phyloP scores from a whole-genome alignment of 2,113 vertebrate species.

The Aspidoscelis tigris region DNA sequence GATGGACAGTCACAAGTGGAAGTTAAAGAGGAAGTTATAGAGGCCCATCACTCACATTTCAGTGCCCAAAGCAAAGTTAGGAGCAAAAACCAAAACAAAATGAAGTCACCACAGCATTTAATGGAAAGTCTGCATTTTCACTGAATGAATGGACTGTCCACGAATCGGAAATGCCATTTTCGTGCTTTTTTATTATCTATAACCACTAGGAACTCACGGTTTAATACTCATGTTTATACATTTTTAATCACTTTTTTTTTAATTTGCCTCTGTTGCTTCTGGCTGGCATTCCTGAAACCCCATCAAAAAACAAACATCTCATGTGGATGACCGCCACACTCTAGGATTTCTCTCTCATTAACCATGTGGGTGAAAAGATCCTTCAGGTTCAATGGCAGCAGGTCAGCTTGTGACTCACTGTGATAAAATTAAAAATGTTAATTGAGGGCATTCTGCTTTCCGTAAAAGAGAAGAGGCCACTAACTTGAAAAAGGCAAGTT shows the following conservation, averaged over 20 bases:
- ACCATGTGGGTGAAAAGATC: constrained; percentile 17
- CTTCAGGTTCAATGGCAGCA: constrained; percentile 10
- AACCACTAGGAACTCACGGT: background rate
- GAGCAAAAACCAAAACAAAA: background rate
- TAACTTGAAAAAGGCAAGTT: background rate
- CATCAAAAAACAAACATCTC: background rate
- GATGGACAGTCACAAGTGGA: background rate
- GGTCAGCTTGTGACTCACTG: constrained; percentile 23
- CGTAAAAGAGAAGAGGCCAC: background rate
- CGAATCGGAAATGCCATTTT: background rate
- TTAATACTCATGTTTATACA: background rate
- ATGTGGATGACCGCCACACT: background rate
- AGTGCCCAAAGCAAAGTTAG: background rate
- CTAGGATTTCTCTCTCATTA: constrained; percentile 37
- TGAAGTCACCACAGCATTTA: too few relatives aligned
- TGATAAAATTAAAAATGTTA: constrained; percentile 36
- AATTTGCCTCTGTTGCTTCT: background rate
- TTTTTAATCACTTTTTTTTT: background rate
- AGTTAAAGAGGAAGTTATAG: background rate
- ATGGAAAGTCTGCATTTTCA: background rate
- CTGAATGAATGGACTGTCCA: background rate
- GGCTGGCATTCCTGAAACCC: background rate
- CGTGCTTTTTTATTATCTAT: background rate
- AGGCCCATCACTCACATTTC: background rate
- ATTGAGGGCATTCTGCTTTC: constrained; percentile 19